Percentiles rank a stretch among this genome's conserved stretches.
Evolutionary conservation across 2,113 vertebrate species (phyloP).

Genomic region (Triplophysa rosa): DNA sequence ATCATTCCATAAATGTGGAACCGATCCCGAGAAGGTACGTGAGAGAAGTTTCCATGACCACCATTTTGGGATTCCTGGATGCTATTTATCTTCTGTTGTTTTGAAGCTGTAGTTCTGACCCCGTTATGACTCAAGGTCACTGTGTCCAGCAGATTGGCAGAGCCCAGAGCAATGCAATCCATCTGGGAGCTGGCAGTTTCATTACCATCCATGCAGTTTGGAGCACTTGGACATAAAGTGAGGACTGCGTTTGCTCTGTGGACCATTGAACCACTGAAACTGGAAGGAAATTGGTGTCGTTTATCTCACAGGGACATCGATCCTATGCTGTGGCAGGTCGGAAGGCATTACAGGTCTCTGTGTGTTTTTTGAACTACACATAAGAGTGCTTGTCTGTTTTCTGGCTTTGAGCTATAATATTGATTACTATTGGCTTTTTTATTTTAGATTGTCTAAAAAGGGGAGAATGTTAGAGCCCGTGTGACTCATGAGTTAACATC

Average conservation of each 20-base stretch:
- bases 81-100: constrained; percentile 4
- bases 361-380: neutral
- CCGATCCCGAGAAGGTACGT: no score
- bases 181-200: constrained; percentile 31
- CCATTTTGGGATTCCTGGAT: neutral
- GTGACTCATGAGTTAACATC: neutral
- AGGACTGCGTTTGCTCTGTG: neutral
- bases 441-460: neutral
- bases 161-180: constrained; percentile 9
- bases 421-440: neutral
- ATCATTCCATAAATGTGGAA: no score
- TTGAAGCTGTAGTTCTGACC: constrained; percentile 13
- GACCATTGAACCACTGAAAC: neutral
- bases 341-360: no score
- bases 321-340: neutral
- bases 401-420: constrained; percentile 12
- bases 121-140: constrained; percentile 22
- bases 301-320: constrained; percentile 6
- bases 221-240: constrained; percentile 29
- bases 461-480: neutral
- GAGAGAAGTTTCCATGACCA: no score
- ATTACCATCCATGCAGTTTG: constrained; percentile 25
- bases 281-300: constrained; percentile 8
- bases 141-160: constrained; percentile 33
- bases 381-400: neutral